Evolutionary conservation across 2,797 vertebrate genomes (phyloP), one percentile per base, ranked within the genome.

Genomic region (Leptoclinus maculatus): DNA sequence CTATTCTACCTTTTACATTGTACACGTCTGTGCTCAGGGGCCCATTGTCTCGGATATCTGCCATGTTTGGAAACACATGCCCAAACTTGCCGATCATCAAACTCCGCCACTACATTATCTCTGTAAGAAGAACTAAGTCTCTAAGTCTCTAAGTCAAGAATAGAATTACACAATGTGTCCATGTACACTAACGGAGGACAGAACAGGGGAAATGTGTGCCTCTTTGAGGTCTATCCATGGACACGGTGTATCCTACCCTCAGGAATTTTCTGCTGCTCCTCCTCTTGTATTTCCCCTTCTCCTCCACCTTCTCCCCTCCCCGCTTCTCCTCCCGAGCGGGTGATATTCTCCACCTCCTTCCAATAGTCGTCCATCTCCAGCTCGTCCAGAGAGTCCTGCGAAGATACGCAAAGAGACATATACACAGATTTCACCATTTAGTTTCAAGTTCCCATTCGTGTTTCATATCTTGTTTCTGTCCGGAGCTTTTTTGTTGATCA

Each of bases 331-430:
- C 93, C 96, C 74, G 95, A 95, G 85, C 95, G 25, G 3, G 71
- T 94, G 88, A 99, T 99, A 71, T 97, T 94, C 93, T 98, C 96
- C 74, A 99, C 81, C 92, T 99, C 98, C 64, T 88, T 97, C 96
- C 96, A 99, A 68, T 97, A 99, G 88, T 97, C 96, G 53, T 97
- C 96, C 96, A 99, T 95, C 67, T 95, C 94, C 19, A 97, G 82
- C 72, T 98, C 97, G 66, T 99, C 97, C 93, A 99, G 93, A 17
- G 98, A 99, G 92, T 99, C 98, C 95, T 98, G 75, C 5, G 17
- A 6, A 23, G 32, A 4, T 3, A 10, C 9, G 19, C 32, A 58
- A 11, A 66, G 32, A 13, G 8, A 17, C 17, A 43, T 1, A 21
- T 32, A 7, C 2, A 7, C 32, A 25, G 1, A 25, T 25, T 49